Evolutionary conservation across 2,113 vertebrate genomes (phyloP).

Genomic region (Guaruba guarouba): DNA sequence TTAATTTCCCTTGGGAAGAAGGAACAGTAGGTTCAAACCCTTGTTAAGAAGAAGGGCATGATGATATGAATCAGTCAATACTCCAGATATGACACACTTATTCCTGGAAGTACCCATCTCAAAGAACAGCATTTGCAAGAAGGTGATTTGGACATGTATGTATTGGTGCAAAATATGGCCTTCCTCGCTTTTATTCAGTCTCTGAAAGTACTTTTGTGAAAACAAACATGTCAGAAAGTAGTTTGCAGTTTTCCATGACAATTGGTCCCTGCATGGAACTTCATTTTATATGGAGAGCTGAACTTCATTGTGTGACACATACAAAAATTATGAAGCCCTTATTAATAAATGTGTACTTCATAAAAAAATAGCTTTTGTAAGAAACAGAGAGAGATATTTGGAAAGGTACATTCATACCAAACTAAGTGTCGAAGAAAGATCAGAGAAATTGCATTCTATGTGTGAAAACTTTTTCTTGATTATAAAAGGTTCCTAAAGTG

Average conservation of each 20-base stretch:
- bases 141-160: background rate
- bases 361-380: background rate
- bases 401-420: background rate
- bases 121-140: background rate
- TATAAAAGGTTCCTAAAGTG: background rate
- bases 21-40: background rate
- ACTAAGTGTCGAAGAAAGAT: background rate
- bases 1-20: background rate
- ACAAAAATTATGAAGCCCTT: background rate
- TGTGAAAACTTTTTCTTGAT: background rate
- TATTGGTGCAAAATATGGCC: background rate
- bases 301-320: background rate
- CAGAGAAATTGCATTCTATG: background rate
- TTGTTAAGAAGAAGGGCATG: background rate
- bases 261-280: background rate
- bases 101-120: background rate
- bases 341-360: background rate
- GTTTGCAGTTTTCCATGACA: background rate
- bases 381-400: background rate
- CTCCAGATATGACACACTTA: background rate
- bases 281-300: accelerated
- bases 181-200: background rate
- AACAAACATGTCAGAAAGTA: background rate
- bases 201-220: background rate
- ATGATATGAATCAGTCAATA: background rate